These are phyloP conservation scores for Leptarthrus brevirostris DNA, from an alignment of 2,888 invertebrate genomes.

Conservation along the genomic window DNA sequence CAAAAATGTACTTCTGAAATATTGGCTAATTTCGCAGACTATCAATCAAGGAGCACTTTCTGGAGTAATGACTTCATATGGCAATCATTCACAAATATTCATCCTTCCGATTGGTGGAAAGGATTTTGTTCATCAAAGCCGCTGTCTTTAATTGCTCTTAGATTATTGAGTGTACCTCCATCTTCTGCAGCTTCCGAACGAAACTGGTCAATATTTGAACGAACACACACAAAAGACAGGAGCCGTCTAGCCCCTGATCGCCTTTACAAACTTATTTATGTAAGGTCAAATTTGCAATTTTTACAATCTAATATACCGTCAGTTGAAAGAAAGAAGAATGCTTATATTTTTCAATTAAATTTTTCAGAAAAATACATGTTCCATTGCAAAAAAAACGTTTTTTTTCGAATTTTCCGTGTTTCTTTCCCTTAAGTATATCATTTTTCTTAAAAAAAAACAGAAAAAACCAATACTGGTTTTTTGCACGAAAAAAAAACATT, in stretches of 20 bases:
- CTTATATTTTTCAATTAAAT: background rate
- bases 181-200: background rate
- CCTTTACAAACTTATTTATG: background rate
- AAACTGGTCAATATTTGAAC: background rate
- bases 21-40: background rate
- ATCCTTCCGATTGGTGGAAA: background rate
- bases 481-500: background rate
- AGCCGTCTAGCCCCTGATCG: slow-evolving; percentile 5
- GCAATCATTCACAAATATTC: background rate
- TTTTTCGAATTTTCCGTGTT: background rate
- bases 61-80: background rate
- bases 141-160: no score
- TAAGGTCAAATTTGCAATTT: background rate
- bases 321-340: background rate
- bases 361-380: background rate
- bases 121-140: no score
- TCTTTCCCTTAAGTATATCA: background rate
- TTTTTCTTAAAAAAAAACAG: background rate
- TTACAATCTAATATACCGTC: background rate
- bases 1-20: background rate
- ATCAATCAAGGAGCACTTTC: background rate
- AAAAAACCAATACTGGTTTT: background rate
- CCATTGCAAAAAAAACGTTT: background rate
- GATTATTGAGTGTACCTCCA: background rate
- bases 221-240: slow-evolving; percentile 2